These are phyloP conservation scores for Paramormyrops kingsleyae DNA, from an alignment of 2,113 vertebrate genomes.

Conservation along the genomic window DNA sequence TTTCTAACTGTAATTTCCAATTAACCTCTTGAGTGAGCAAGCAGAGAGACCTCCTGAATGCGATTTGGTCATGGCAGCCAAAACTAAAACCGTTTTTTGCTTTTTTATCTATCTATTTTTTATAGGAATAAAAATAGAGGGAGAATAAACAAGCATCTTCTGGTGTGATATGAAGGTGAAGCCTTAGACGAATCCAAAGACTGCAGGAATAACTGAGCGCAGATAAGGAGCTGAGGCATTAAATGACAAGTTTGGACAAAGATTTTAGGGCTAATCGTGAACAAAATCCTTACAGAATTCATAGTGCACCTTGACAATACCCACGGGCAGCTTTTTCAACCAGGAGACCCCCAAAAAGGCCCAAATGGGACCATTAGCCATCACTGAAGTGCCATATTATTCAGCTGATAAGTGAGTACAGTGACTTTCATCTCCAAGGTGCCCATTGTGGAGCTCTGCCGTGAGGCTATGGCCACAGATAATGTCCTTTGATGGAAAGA, in stretches of 20 bases:
- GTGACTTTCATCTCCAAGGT: neutral
- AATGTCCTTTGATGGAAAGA: neutral
- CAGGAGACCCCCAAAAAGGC: neutral
- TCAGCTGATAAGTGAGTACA: neutral
- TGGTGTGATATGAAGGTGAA: neutral
- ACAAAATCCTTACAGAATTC: neutral
- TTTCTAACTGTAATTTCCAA: conserved; percentile 1
- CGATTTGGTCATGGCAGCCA: neutral
- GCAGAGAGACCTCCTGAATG: neutral
- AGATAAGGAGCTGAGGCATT: neutral
- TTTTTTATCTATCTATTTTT: neutral
- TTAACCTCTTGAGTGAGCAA: conserved; percentile 3
- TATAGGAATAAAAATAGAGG: neutral
- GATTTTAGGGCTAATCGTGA: neutral
- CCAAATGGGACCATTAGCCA: neutral
- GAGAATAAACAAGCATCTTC: neutral
- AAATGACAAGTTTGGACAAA: neutral
- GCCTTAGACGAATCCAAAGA: neutral
- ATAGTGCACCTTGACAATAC: neutral
- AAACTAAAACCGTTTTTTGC: neutral
- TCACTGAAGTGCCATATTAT: neutral
- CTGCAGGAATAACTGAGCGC: neutral
- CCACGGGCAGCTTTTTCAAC: neutral
- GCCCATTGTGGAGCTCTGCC: neutral
- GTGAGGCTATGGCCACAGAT: neutral